Conservation (phyloP, 2,113 vertebrate genomes). For the Menura novaehollandiae region DNA sequence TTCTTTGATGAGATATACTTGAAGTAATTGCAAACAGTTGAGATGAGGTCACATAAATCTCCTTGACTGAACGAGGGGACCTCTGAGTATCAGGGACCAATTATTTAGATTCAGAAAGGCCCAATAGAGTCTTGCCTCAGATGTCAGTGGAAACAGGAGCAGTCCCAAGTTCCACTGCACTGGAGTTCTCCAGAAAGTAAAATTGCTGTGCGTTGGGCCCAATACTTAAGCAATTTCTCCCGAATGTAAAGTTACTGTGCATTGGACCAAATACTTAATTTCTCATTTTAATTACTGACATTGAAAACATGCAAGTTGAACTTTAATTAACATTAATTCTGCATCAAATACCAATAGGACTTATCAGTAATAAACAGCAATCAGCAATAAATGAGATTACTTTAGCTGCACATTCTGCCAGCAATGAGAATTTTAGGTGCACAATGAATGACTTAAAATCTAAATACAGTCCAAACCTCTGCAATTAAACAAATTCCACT, state of each 20-base stretch:
- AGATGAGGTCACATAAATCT: not conserved
- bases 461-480: not conserved
- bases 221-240: not conserved
- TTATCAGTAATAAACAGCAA: slow-evolving; percentile 27
- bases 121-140: not conserved
- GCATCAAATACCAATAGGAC: not conserved
- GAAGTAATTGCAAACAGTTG: not conserved
- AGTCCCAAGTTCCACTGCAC: not conserved
- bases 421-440: not conserved
- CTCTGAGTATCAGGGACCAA: not conserved
- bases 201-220: not conserved
- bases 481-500: not conserved
- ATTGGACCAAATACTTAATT: not conserved
- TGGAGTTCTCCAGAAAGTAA: not conserved
- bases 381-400: not conserved
- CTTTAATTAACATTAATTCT: slow-evolving; percentile 21
- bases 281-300: not conserved
- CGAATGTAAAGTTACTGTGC: not conserved
- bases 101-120: not conserved
- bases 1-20: not conserved
- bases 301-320: not conserved
- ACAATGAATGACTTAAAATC: not conserved
- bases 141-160: not conserved
- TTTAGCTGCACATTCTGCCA: not conserved
- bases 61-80: not conserved